Evolutionary conservation across 2,797 vertebrate genomes (phyloP), one percentile per base, ranked within the genome.

Genomic region (Geotrypetes seraphini): DNA sequence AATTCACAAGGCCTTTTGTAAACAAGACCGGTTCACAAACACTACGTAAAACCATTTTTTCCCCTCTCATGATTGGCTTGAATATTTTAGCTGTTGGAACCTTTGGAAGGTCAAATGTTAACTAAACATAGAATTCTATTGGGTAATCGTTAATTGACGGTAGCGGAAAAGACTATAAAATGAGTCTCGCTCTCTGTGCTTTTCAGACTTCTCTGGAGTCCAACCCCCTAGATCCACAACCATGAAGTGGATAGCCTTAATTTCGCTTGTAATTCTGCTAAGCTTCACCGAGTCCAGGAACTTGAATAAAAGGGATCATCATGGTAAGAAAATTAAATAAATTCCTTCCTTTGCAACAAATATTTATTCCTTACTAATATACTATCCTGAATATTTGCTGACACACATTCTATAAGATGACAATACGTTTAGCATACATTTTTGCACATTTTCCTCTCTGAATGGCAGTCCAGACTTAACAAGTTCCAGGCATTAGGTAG

Each of bases 241-340:
- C 12, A 73, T 70, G 68, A 57, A 39, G 5, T 38, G 50, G 22
- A 49, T 51, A 39, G 30, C 39, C 18, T 5, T 42, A 2, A 34
- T 29, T 33, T 47, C 33, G 29, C 12, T 60, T 13, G 12, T 66
- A 37, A 48, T 65, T 6, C 10, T 47, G 15, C 20, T 50, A 22
- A 61, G 38, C 40, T 33, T 63, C 9, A 6, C 37, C 22, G 55
- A 44, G 24, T 53, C 33, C 43, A 46, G 42, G 50, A 48, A 35
- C 12, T 12, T 69, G 45, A 9, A 50, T 40, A 56, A 48, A 50
- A 24, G 6, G 41, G 47, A n/a, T n/a, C n/a, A 70, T 16, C 3
- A 5, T 42, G 71, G 73, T 78, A 75, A 71, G 66, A 26, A 16
- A 13, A 11, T 16, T 20, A n/a, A n/a, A n/a, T n/a, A n/a, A n/a